Percentiles rank a stretch among this genome's conserved stretches.
Conservation (phyloP, 2,113 vertebrate genomes). For the Bujurquina vittata region DNA sequence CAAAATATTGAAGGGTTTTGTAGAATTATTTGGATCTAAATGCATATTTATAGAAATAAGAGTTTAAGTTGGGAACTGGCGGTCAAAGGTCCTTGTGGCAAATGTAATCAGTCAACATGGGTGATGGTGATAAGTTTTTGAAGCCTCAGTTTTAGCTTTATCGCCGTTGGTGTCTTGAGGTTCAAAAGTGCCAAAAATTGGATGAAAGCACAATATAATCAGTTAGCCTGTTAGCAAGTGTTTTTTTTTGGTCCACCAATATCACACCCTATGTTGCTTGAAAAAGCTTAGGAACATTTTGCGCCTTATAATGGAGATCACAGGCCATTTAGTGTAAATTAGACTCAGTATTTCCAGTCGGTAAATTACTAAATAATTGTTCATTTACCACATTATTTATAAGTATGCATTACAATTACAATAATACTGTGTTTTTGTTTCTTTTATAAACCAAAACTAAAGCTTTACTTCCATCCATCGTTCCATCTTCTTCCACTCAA, state of each 20-base stretch:
- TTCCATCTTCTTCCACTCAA: too few species aligned
- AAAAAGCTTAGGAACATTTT: background rate
- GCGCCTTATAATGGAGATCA: background rate
- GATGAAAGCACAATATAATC: accelerated
- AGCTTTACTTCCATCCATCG: too few species aligned
- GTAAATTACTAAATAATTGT: too few species aligned
- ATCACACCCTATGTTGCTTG: background rate
- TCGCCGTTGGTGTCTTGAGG: too few species aligned
- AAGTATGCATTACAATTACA: background rate
- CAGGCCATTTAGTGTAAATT: too few species aligned
- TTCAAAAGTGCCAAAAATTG: background rate
- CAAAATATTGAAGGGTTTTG: background rate
- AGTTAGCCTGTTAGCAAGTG: background rate
- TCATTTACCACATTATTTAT: too few species aligned
- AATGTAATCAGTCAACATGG: background rate
- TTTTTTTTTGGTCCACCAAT: background rate
- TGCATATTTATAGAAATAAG: background rate
- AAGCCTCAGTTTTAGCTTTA: background rate
- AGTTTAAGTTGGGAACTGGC: background rate
- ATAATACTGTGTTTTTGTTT: too few species aligned
- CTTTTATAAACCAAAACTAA: too few species aligned
- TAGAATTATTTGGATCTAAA: background rate
- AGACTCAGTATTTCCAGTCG: too few species aligned
- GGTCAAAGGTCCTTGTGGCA: background rate
- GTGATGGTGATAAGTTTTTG: background rate